These are phyloP conservation scores for Threskiornis aethiopicus DNA, from an alignment of 2,797 vertebrate species.

Conservation along the genomic window DNA sequence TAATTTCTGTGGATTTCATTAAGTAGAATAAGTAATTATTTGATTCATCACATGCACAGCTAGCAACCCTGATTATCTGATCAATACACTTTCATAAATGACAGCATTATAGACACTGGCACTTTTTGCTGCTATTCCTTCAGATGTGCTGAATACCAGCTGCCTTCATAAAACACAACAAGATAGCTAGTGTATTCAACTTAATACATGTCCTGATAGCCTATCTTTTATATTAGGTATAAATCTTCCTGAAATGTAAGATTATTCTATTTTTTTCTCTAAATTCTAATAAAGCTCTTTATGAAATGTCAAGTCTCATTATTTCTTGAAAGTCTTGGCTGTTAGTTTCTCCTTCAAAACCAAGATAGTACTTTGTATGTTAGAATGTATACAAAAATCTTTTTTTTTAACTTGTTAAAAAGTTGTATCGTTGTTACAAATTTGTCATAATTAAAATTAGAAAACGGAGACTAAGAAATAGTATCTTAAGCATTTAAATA, in stretches of 20 bases:
- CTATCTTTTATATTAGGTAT: neutral
- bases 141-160: neutral
- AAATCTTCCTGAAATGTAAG: neutral
- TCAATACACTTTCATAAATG: neutral
- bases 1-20: neutral
- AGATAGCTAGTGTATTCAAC: neutral
- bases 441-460: neutral
- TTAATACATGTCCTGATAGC: neutral
- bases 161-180: neutral
- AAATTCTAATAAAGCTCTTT: neutral
- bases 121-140: neutral
- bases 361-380: neutral
- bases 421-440: neutral
- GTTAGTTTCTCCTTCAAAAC: constrained; percentile 4
- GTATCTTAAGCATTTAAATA: neutral
- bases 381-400: neutral
- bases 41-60: neutral
- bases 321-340: neutral
- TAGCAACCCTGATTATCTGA: neutral
- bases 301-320: constrained; percentile 14
- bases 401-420: neutral
- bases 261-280: neutral
- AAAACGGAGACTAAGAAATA: neutral
- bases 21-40: neutral
- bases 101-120: neutral